These are phyloP conservation scores for Heteromyza rotundicornis DNA, from an alignment of 2,888 invertebrate genomes.

Conservation along the genomic window DNA sequence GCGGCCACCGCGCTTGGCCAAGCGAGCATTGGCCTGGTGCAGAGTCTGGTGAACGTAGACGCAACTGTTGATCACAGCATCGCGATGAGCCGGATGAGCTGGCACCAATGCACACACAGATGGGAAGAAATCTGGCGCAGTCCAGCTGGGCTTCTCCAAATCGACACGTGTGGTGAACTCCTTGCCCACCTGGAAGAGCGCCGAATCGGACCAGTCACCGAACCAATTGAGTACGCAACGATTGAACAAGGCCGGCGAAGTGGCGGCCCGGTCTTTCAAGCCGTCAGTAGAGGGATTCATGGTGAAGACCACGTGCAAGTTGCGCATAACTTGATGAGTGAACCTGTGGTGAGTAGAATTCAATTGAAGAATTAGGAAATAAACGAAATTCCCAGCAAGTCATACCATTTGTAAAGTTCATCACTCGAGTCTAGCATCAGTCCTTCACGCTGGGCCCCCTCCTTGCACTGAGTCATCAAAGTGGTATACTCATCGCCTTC, in stretches of 20 bases:
- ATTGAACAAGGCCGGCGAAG: constrained; percentile 98
- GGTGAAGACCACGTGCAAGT: constrained; percentile 99
- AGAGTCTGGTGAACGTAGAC: constrained; percentile 98
- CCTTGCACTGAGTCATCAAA: constrained; percentile 99
- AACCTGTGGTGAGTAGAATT: constrained; percentile 66
- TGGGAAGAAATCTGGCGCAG: constrained; percentile 89
- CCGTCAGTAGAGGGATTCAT: constrained; percentile 99
- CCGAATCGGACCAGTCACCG: constrained; percentile 98
- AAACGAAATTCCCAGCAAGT: constrained; percentile 37
- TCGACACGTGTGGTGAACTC: constrained; percentile 97
- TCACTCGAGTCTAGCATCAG: constrained; percentile 98
- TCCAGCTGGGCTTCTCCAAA: constrained; percentile 86
- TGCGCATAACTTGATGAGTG: constrained; percentile 98
- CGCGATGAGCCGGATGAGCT: constrained; percentile 81
- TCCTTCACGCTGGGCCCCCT: constrained; percentile 97
- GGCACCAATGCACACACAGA: constrained; percentile 81
- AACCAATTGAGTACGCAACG: constrained; percentile 99
- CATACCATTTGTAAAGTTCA: constrained; percentile 95
- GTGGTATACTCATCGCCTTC: constrained; percentile 99
- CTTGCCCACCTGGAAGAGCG: constrained; percentile 92
- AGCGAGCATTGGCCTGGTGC: constrained; percentile 89
- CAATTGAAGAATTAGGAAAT: not conserved
- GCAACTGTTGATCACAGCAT: constrained; percentile 98
- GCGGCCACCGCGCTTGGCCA: constrained; percentile 90
- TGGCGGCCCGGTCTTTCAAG: constrained; percentile 96